These are phyloP conservation scores for Chironomus tentans DNA, from an alignment of 2,888 invertebrate genomes.

Conservation along the genomic window DNA sequence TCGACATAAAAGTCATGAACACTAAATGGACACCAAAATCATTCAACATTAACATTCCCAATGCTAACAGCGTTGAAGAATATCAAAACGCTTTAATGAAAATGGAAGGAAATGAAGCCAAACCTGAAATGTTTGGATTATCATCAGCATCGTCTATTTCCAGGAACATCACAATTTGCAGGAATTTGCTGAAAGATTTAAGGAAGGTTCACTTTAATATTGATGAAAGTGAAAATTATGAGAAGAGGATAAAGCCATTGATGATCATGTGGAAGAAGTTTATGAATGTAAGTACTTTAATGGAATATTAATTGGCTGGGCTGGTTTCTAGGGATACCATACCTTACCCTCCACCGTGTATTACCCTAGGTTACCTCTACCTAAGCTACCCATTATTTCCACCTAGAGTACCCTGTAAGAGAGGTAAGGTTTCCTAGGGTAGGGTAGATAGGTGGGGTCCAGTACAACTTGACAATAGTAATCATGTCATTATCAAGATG, in stretches of 20 bases:
- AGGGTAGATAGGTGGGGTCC: too few relatives aligned
- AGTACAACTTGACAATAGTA: too few relatives aligned
- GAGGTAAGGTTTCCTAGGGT: too few relatives aligned
- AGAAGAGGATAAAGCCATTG: conserved; percentile 56
- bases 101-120: conserved; percentile 37
- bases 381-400: too few relatives aligned
- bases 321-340: too few relatives aligned
- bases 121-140: conserved; percentile 38
- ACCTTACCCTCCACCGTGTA: too few relatives aligned
- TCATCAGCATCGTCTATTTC: conserved; percentile 38
- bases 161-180: conserved; percentile 36
- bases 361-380: too few relatives aligned
- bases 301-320: too few relatives aligned
- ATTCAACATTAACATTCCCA: conserved; percentile 36
- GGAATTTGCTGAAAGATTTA: conserved; percentile 36
- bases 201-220: conserved; percentile 33
- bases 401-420: too few relatives aligned
- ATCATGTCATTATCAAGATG: too few relatives aligned
- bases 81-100: conserved; percentile 37
- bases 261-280: conserved; percentile 76
- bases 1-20: conserved; percentile 48
- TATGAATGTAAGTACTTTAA: conserved; percentile 44
- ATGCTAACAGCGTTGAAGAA: conserved; percentile 37
- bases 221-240: conserved; percentile 43
- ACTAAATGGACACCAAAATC: conserved; percentile 52